phyloP scores from a whole-genome alignment of 2,888 invertebrate species.

The Melanchra persicariae region DNA sequence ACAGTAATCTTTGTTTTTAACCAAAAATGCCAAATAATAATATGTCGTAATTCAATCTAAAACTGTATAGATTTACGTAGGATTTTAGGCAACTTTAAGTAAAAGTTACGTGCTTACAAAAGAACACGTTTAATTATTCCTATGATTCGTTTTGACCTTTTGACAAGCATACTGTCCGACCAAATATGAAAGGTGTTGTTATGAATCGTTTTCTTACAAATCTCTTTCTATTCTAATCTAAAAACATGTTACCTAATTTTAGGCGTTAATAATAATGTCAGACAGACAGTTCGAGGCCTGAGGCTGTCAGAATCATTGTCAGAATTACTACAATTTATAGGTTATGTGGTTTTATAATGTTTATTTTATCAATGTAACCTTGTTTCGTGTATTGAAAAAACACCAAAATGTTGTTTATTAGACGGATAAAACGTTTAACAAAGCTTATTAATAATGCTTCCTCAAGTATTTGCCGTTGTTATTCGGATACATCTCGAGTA shows the following conservation, averaged over 20 bases:
- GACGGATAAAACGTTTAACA: conserved; percentile 68
- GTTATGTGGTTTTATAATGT: conserved; percentile 54
- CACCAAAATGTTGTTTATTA: conserved; percentile 72
- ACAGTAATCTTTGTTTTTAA: not conserved
- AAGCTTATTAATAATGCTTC: conserved; percentile 64
- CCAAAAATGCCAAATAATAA: fast-evolving
- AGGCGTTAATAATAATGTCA: too few relatives aligned
- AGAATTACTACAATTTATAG: not conserved
- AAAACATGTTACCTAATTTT: conserved; percentile 11
- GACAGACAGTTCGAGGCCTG: conserved; percentile 14
- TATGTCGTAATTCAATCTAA: too few relatives aligned
- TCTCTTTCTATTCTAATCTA: not conserved
- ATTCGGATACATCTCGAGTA: conserved; percentile 69
- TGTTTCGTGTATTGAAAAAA: not conserved
- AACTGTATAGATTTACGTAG: too few relatives aligned
- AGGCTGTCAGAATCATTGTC: not conserved
- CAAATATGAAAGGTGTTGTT: not conserved
- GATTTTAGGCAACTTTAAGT: not conserved
- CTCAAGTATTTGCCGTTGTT: conserved; percentile 76
- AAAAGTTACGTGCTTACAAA: not conserved
- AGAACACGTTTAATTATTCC: conserved; percentile 43
- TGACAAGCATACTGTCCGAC: not conserved
- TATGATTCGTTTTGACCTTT: too few relatives aligned
- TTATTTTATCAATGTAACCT: conserved; percentile 16
- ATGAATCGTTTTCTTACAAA: not conserved